These are phyloP conservation scores for Chiridota heheva DNA, from an alignment of 35 echinoderm and acorn worm species.

Conservation along the genomic window DNA sequence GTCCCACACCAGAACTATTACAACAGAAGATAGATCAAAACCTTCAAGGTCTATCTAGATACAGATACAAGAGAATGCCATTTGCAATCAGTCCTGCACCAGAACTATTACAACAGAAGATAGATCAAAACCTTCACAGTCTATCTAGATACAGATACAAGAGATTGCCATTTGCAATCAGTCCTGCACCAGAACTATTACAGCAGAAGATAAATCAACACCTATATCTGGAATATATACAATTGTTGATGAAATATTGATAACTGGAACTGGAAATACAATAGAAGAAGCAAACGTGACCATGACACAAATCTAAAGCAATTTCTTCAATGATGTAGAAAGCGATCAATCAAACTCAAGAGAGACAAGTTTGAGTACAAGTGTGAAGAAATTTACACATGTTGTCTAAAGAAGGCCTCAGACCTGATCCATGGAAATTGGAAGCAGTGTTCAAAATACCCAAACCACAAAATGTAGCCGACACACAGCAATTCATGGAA, in stretches of 20 bases:
- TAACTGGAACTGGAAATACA: conserved; percentile 47
- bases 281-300: conserved; percentile 60
- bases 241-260: conserved; percentile 76
- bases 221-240: conserved; percentile 22
- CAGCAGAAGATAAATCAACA: conserved; percentile 43
- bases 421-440: conserved; percentile 49
- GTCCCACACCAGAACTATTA: too few relatives aligned
- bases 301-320: conserved; percentile 57
- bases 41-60: too few relatives aligned
- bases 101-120: too few relatives aligned
- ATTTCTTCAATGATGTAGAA: conserved; percentile 50
- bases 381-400: conserved; percentile 31
- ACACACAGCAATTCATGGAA: conserved; percentile 48
- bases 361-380: conserved; percentile 65
- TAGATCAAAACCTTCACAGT: too few relatives aligned
- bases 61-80: too few relatives aligned
- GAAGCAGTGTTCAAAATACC: conserved; percentile 39
- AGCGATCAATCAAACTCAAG: conserved; percentile 67
- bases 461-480: conserved; percentile 34
- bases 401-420: conserved; percentile 49
- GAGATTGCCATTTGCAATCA: conserved; percentile 38
- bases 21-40: too few relatives aligned
- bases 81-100: too few relatives aligned
- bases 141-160: background rate
- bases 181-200: conserved; percentile 42